These are phyloP conservation scores for Megaceryle maxima DNA, from an alignment of 2,113 vertebrate species.

Conservation along the genomic window DNA sequence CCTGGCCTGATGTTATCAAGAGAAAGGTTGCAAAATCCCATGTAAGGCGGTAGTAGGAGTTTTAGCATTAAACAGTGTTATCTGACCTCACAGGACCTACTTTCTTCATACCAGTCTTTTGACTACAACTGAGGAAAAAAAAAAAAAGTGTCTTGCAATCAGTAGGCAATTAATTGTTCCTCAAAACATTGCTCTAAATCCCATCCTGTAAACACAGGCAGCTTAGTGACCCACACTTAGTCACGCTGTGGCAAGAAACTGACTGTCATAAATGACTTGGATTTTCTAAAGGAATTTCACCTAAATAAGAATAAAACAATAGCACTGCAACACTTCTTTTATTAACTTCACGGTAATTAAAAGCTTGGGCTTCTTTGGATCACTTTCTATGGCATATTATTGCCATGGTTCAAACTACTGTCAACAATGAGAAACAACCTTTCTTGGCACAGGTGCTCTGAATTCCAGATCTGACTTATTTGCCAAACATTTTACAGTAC, in stretches of 20 bases:
- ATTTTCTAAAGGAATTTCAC: slow-evolving; percentile 58
- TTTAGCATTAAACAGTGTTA: slow-evolving; percentile 76
- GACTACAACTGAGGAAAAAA: background rate
- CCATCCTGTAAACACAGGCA: slow-evolving; percentile 64
- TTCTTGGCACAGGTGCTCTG: background rate
- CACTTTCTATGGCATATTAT: background rate
- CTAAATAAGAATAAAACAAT: background rate
- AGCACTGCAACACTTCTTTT: background rate
- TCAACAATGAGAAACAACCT: background rate
- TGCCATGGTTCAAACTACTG: background rate
- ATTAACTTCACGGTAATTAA: background rate
- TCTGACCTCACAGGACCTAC: slow-evolving; percentile 43
- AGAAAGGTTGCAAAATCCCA: slow-evolving; percentile 69
- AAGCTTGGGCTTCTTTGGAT: background rate
- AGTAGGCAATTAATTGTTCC: slow-evolving; percentile 65
- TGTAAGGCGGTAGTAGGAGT: slow-evolving; percentile 36
- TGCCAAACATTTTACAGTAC: slow-evolving; percentile 13
- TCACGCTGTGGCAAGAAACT: background rate
- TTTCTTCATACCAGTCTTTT: slow-evolving; percentile 40
- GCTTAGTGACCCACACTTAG: slow-evolving; percentile 36
- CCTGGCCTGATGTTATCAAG: slow-evolving; percentile 74
- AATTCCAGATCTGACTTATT: background rate
- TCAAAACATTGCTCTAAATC: slow-evolving; percentile 59
- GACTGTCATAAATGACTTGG: slow-evolving; percentile 54
- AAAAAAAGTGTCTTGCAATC: slow-evolving; percentile 3